Base-by-base conservation (phyloP, 2,888 invertebrate species). In the Crocallis elinguaria region DNA sequence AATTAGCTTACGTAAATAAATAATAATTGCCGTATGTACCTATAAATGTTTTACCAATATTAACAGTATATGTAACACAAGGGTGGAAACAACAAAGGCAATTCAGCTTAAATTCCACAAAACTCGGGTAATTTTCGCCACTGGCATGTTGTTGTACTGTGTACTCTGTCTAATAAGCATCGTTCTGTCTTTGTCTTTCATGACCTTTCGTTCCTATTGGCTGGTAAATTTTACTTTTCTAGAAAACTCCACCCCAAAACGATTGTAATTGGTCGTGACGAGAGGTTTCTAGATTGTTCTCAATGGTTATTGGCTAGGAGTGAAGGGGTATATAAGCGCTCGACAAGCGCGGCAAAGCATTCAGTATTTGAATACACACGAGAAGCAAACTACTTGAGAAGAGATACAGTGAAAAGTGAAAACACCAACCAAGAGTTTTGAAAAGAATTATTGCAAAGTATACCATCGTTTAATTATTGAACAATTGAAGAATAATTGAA, bases 341-440 rank as follows among this genome's bases (percentile, higher is more conserved):
- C 19, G n/a, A 38, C 7, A 49, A 77, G 73, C 76, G 82, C 86
- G 85, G 64, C 71, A 84, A 84, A 33, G 49, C 71, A 82, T 79
- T 75, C 79, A 83, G 75, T 80, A 79, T 85, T 86, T 77, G 76
- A 84, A 86, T 76, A 73, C 35, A 69, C 68, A 66, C 71, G 58
- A 44, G 69, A 71, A 83, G 73, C 54, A 66, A 76, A 69, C 27
- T 12, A 35, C 45, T 61, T 67, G 71, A 64, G 56, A 61, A 65
- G 60, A 61, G 25, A 37, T 56, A 63, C 64, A 71, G 79, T 76
- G 13, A 67, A 49, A 69, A n/a, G n/a, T n/a, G n/a, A n/a, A n/a
- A n/a, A 67, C 61, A 70, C 68, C 64, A 62, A 69, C 52, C 57
- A 63, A 69, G 49, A 45, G 60, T 52, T 25, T 35, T 43, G 43